These are phyloP conservation scores for Phyllotis vaccarum DNA, from an alignment of 2,797 vertebrate species.

Conservation along the genomic window DNA sequence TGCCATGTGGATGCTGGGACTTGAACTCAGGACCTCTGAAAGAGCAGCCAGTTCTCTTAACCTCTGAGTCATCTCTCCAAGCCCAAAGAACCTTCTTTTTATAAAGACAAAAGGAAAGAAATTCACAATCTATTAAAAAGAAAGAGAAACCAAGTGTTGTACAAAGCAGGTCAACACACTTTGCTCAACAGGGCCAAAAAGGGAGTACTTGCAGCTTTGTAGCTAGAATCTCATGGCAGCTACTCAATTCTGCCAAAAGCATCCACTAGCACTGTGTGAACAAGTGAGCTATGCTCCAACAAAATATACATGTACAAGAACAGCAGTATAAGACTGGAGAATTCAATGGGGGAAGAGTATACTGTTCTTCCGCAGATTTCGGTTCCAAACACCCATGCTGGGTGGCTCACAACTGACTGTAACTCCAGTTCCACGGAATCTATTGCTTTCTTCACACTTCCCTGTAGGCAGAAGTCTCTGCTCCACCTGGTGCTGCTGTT, in stretches of 20 bases:
- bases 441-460: background rate
- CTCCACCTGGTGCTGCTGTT: too few relatives aligned
- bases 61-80: background rate
- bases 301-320: slow-evolving; percentile 47
- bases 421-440: background rate
- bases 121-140: background rate
- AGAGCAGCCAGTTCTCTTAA: background rate
- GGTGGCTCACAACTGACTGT: background rate
- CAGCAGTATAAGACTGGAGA: background rate
- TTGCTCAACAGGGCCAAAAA: background rate
- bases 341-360: too few relatives aligned
- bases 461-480: too few relatives aligned
- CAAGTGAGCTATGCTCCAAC: background rate
- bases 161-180: background rate
- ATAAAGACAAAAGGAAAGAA: background rate
- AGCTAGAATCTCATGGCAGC: background rate
- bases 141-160: slow-evolving; percentile 4
- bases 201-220: background rate
- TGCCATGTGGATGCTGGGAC: background rate
- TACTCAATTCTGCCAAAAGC: too few relatives aligned
- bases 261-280: too few relatives aligned
- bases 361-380: background rate
- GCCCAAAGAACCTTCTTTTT: background rate
- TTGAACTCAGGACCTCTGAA: background rate
- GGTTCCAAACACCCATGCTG: background rate